Conservation (phyloP, 2,113 vertebrate genomes). For the Plecotus auritus region DNA sequence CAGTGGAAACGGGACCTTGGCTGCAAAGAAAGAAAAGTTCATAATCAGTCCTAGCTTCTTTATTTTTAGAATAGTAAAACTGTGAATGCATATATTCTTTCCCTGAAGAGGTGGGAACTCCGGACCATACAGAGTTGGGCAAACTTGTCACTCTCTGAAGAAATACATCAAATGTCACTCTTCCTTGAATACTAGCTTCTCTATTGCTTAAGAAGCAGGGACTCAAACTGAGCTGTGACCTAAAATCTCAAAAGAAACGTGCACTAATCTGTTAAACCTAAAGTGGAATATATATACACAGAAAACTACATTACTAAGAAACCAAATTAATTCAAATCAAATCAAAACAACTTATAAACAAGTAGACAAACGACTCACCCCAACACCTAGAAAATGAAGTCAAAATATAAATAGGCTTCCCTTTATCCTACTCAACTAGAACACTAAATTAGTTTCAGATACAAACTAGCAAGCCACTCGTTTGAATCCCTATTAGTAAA, state of each 20-base stretch:
- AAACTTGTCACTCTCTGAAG: conserved; percentile 33
- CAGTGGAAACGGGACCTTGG: conserved; percentile 96
- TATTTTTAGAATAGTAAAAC: background rate
- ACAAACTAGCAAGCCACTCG: background rate
- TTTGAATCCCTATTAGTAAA: background rate
- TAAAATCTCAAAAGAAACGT: background rate
- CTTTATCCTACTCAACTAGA: background rate
- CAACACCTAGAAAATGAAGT: background rate
- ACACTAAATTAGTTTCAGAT: background rate
- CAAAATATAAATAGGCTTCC: background rate
- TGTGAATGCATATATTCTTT: background rate
- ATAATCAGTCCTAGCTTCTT: background rate
- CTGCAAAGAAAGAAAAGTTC: conserved; percentile 75
- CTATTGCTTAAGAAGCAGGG: background rate
- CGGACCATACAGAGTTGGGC: background rate
- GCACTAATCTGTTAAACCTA: background rate
- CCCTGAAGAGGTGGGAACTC: background rate
- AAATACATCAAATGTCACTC: background rate
- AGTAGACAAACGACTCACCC: background rate
- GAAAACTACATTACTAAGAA: background rate
- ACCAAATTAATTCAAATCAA: background rate
- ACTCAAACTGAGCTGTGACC: background rate
- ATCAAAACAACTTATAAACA: background rate
- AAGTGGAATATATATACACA: background rate
- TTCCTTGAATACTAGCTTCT: background rate